phyloP scores from a whole-genome alignment of 2,888 invertebrate species.

The Poecilus cupreus region DNA sequence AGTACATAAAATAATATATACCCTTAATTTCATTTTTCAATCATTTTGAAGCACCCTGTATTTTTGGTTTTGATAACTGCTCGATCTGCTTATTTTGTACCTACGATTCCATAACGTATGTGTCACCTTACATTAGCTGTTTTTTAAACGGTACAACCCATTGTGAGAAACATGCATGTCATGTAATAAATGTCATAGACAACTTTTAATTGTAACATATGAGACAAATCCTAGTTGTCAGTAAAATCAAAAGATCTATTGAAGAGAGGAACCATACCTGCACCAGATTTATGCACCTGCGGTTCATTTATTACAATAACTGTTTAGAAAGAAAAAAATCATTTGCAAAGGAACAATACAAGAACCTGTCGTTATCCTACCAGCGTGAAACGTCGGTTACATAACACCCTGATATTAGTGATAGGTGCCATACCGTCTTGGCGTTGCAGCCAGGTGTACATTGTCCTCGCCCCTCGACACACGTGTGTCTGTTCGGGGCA shows the following conservation, averaged over 20 bases:
- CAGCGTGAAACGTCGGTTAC: conserved; percentile 9
- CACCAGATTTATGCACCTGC: background rate
- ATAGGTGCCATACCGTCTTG: background rate
- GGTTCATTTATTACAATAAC: conserved; percentile 7
- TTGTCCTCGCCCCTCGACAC: conserved; percentile 22
- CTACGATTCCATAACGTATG: too few relatives aligned
- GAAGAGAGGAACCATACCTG: background rate
- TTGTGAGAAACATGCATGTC: too few relatives aligned
- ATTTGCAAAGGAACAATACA: background rate
- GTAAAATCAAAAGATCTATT: background rate
- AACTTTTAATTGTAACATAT: background rate
- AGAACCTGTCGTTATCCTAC: conserved; percentile 17
- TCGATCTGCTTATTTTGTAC: too few relatives aligned
- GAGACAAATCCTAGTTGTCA: background rate
- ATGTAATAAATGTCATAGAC: too few relatives aligned
- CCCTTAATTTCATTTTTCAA: too few relatives aligned
- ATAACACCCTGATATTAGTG: background rate
- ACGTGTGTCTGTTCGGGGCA: conserved; percentile 4
- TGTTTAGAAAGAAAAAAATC: background rate
- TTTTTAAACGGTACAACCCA: too few relatives aligned
- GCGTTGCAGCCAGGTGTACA: conserved; percentile 35
- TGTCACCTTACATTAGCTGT: too few relatives aligned
- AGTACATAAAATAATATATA: too few relatives aligned
- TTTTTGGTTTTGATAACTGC: too few relatives aligned
- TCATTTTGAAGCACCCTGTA: too few relatives aligned